These are phyloP conservation scores for Molorchus minor DNA, from an alignment of 2,888 invertebrate genomes.

Conservation along the genomic window DNA sequence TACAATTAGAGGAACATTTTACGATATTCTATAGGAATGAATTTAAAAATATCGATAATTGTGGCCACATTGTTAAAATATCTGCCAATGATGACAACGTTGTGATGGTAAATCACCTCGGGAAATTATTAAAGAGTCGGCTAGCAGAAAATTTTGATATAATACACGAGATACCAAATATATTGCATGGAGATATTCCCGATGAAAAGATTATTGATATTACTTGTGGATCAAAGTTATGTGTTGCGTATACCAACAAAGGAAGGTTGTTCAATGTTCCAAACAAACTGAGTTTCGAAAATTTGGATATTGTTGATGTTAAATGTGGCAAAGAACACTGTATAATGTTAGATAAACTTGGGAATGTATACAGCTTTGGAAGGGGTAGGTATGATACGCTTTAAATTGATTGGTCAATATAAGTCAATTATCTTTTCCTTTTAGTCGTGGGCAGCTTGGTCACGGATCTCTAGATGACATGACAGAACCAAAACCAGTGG, in stretches of 20 bases:
- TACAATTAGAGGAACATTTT: conserved; percentile 19
- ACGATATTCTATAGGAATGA: conserved; percentile 23
- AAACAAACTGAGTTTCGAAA: conserved; percentile 66
- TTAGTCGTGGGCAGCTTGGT: conserved; percentile 87
- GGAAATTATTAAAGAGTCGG: conserved; percentile 50
- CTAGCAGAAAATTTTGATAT: conserved; percentile 34
- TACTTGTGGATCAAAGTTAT: conserved; percentile 63
- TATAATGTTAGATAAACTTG: conserved; percentile 73
- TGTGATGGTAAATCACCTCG: conserved; percentile 47
- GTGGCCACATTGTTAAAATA: conserved; percentile 38
- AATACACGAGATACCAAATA: conserved; percentile 41
- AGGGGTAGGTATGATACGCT: conserved; percentile 76
- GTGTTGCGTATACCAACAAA: conserved; percentile 61
- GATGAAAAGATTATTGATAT: conserved; percentile 60
- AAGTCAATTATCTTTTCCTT: conserved; percentile 26
- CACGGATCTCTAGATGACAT: conserved; percentile 75
- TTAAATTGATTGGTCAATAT: not conserved
- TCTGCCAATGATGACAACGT: conserved; percentile 49
- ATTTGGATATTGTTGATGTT: conserved; percentile 70
- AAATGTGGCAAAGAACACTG: conserved; percentile 85
- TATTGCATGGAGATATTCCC: conserved; percentile 31
- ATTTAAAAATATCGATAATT: conserved; percentile 12
- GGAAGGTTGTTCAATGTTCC: conserved; percentile 73
- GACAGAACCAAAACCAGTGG: conserved; percentile 72
- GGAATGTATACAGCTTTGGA: conserved; percentile 84